phyloP scores from a whole-genome alignment of 2,888 invertebrate genomes.

The Mimumesa dahlbomi region DNA sequence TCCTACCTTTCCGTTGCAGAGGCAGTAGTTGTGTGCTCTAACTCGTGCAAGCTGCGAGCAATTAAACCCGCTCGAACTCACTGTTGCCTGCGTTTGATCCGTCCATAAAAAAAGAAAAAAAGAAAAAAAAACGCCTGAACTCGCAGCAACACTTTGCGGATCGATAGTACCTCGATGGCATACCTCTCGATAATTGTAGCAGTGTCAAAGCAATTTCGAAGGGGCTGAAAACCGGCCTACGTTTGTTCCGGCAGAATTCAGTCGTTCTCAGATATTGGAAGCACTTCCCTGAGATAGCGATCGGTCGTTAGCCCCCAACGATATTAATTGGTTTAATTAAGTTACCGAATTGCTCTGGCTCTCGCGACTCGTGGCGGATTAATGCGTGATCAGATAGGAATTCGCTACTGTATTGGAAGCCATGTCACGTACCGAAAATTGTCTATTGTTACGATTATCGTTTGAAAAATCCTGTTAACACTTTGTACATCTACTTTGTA shows the following conservation, averaged over 20 bases:
- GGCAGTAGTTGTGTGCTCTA: constrained; percentile 19
- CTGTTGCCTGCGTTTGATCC: constrained; percentile 37
- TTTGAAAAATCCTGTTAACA: no score
- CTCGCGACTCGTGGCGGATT: constrained; percentile 52
- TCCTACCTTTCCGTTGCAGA: constrained; percentile 29
- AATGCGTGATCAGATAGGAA: constrained; percentile 60
- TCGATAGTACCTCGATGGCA: constrained; percentile 37
- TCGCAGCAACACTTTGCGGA: constrained; percentile 44
- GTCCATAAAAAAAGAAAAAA: constrained; percentile 35
- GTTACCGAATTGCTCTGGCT: constrained; percentile 51
- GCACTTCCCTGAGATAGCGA: constrained; percentile 29
- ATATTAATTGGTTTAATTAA: constrained; percentile 68
- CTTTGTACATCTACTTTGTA: no score
- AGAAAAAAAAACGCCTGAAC: no score
- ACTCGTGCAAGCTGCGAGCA: constrained; percentile 27
- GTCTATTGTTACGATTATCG: no score
- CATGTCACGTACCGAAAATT: no score
- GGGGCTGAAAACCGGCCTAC: constrained; percentile 21
- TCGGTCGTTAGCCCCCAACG: constrained; percentile 39
- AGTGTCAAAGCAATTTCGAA: constrained; percentile 24
- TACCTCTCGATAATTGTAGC: constrained; percentile 47
- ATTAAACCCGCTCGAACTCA: constrained; percentile 25
- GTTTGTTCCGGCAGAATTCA: constrained; percentile 16
- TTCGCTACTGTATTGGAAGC: no score
- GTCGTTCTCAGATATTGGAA: constrained; percentile 51